phyloP scores from a whole-genome alignment of 1,140 invertebrate genomes.

The Phymastichus coffea region DNA sequence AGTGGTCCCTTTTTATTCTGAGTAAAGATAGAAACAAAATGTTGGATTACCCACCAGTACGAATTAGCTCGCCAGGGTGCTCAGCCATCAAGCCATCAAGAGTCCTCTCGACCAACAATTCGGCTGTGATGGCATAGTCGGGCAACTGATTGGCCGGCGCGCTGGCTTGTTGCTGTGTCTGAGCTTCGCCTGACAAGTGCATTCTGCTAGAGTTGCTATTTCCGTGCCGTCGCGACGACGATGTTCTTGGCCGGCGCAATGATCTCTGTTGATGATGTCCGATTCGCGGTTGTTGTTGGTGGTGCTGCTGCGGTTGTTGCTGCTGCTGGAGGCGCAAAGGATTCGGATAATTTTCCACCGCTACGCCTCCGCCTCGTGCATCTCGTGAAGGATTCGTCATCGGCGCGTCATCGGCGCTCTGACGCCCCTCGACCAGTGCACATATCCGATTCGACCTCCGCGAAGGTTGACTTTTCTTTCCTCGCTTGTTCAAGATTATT shows the following conservation, averaged over 20 bases:
- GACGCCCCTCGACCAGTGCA: no score
- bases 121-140: slow-evolving; percentile 72
- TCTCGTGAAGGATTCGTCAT: slow-evolving; percentile 56
- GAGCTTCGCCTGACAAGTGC: slow-evolving; percentile 49
- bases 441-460: neutral
- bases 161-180: slow-evolving; percentile 33
- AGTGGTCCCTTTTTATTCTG: no score
- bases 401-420: slow-evolving; percentile 30
- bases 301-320: slow-evolving; percentile 37
- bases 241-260: slow-evolving; percentile 41
- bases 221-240: slow-evolving; percentile 20
- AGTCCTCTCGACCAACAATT: slow-evolving; percentile 79
- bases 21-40: no score
- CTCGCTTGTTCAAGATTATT: no score
- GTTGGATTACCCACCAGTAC: slow-evolving; percentile 76
- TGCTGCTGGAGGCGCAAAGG: slow-evolving; percentile 34
- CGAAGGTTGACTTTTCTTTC: no score
- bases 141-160: slow-evolving; percentile 64
- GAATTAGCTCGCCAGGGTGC: slow-evolving; percentile 88
- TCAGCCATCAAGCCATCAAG: slow-evolving; percentile 80
- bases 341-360: slow-evolving; percentile 47
- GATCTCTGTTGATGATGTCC: slow-evolving; percentile 39
- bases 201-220: slow-evolving; percentile 41
- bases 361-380: slow-evolving; percentile 48
- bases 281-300: slow-evolving; percentile 36